These are phyloP conservation scores for Oplegnathus fasciatus DNA, from an alignment of 2,113 vertebrate species.

Conservation along the genomic window DNA sequence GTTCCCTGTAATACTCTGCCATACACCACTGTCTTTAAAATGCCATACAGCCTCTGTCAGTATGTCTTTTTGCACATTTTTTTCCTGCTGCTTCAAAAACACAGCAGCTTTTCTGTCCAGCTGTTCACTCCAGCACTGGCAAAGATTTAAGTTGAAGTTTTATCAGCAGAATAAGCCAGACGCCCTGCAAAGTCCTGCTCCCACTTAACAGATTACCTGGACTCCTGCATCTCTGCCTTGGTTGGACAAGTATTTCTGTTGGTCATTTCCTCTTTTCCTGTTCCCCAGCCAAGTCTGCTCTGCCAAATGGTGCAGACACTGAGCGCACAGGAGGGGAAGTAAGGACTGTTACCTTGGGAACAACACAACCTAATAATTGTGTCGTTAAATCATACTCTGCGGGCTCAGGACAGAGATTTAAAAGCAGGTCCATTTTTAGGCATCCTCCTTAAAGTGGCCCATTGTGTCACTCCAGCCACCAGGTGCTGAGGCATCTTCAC, in stretches of 20 bases:
- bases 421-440: slow-evolving; percentile 32
- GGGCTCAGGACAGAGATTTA: slow-evolving; percentile 11
- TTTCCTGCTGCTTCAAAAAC: background rate
- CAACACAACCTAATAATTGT: slow-evolving; percentile 51
- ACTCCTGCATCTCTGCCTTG: slow-evolving; percentile 5
- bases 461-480: slow-evolving; percentile 9
- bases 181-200: slow-evolving; percentile 13
- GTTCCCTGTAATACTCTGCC: background rate
- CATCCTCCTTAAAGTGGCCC: background rate
- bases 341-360: slow-evolving; percentile 62
- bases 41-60: background rate
- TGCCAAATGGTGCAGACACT: slow-evolving; percentile 13
- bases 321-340: background rate
- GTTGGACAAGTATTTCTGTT: slow-evolving; percentile 12
- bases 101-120: background rate
- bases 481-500: slow-evolving; percentile 4
- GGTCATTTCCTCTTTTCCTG: slow-evolving; percentile 1
- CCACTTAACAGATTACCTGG: slow-evolving; percentile 36
- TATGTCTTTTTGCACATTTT: background rate
- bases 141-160: background rate
- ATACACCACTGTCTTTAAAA: background rate
- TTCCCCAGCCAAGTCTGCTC: background rate
- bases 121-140: background rate
- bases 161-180: background rate
- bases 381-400: slow-evolving; percentile 13